Base-by-base conservation (phyloP, 2,888 invertebrate genomes). In the Coelinius sp. region DNA sequence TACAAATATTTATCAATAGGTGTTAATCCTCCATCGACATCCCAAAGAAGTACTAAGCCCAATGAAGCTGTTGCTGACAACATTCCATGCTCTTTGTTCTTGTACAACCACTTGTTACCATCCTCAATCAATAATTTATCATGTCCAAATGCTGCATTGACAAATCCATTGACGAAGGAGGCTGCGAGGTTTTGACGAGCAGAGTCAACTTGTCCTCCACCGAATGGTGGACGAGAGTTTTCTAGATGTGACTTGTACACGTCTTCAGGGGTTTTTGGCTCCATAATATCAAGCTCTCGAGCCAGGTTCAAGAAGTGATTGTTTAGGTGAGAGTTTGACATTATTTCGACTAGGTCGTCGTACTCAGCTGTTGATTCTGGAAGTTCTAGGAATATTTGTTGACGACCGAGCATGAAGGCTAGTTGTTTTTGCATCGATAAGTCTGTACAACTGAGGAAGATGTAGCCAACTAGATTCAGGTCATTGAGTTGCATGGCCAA, bases 231-330 rank as follows among this genome's bases (percentile, higher is more conserved):
- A 31, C 95, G 90, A 0, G 93, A 92, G 69, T 95, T 95, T 88
- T 99, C 99, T 75, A 99, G 89, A 91, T 99, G 98, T 0, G 96
- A 95, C 88, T 99, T 99, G 89, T 99, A 99, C 10, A 99, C 98
- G 85, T 99, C 99, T 87, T 99, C 99, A 0, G 99, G 99, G 0
- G 96, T 94, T 89, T 99, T 99, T 0, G 99, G 97, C 86, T 99
- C 99, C 95, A 99, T 95, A 78, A 99, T 98, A 87, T 99, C 99
- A 81, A 99, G 91, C 90, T 99, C 99, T 88, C 98, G 92, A 2
- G 94, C 99, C 76, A 99, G 90, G 81, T 95, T 95, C 35, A 97
- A 89, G 88, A 98, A 99, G 85, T 98, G 95, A 78, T 95, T 94
- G 87, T 96, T 98, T 75, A 99, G 91, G 82, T 97, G 94, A 1